These are phyloP conservation scores for Micrastur ruficollis DNA, from an alignment of 2,797 vertebrate species.

Conservation along the genomic window DNA sequence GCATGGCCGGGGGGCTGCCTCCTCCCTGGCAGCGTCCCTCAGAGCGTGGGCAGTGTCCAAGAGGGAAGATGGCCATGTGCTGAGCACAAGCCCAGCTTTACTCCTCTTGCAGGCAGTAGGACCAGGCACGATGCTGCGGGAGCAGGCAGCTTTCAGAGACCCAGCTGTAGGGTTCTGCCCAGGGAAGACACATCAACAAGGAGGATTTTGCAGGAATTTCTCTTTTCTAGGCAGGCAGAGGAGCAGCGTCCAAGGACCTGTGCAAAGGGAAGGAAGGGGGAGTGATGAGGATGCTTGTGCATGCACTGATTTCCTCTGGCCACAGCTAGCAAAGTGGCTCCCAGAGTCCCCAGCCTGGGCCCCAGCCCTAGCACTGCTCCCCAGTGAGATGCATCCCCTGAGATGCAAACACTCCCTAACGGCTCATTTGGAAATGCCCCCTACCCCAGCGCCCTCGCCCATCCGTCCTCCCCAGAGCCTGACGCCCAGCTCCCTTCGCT, in stretches of 20 bases:
- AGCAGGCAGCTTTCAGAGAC: background rate
- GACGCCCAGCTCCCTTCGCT: accelerated
- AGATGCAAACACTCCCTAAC: background rate
- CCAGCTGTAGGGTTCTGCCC: background rate
- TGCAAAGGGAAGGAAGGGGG: background rate
- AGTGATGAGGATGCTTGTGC: background rate
- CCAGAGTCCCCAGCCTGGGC: accelerated
- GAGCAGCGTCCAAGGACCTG: background rate
- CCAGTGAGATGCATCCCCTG: too few species aligned
- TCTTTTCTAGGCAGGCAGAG: background rate
- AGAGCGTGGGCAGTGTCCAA: background rate
- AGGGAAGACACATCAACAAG: background rate
- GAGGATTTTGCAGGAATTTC: background rate
- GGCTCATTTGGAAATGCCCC: background rate
- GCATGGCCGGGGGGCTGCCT: background rate
- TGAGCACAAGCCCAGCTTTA: background rate
- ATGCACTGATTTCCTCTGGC: background rate
- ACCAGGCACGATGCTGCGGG: background rate
- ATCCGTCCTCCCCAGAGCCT: background rate
- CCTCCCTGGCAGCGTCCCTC: background rate
- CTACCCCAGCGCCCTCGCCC: accelerated
- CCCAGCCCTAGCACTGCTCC: accelerated
- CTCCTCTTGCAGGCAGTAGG: background rate
- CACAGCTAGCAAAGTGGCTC: accelerated
- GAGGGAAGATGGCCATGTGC: background rate